Evolutionary conservation across 2,797 vertebrate species (phyloP), one percentile per base, ranked within the genome.

Genomic region (Dryobates pubescens): DNA sequence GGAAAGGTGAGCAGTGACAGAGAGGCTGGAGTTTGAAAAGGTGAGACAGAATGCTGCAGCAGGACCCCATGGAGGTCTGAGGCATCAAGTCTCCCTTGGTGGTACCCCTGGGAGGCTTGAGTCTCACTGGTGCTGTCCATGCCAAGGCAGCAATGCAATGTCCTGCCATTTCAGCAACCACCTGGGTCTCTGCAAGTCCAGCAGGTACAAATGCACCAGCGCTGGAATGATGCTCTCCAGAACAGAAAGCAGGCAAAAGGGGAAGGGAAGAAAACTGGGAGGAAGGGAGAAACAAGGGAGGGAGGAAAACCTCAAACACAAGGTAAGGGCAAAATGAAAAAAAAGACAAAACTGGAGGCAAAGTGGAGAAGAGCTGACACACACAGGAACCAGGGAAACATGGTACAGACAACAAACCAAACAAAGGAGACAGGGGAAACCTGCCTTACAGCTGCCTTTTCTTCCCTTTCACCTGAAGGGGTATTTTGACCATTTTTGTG

Each of bases 371-470:
- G 61, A 75, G 27, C n/a, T 86, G 63, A 70, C 34, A 53, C 11
- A 65, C 4, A 30, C 3, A 70, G 30, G 41, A 92, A 69, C 3
- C 38, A 61, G 22, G 23, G 67, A 78, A 92, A 80, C 30, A 6
- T 16, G 32, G 36, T 9, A 9, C 32, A 82, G 32, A 67, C 13
- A 30, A 90, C 80, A 73, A 82, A 70, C 49, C 38, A 59, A 58
- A 63, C 16, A 76, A 45, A 77, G 63, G 13, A 29, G 49, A 67
- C 20, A 67, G 49, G 30, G 34, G 59, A 87, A 90, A 79, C 64
- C 27, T 89, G 74, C 59, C 63, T 72, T 83, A 45, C 43, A 69
- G 16, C 38, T 79, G 23, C 8, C 34, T 86, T 91, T 89, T 83
- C 53, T 88, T 83, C 41, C 51, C 29, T 90, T 92, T 67, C 38